Evolutionary conservation across 2,797 vertebrate genomes (phyloP), one percentile per base, ranked within the genome.

Genomic region (Enteromius argenteus): DNA sequence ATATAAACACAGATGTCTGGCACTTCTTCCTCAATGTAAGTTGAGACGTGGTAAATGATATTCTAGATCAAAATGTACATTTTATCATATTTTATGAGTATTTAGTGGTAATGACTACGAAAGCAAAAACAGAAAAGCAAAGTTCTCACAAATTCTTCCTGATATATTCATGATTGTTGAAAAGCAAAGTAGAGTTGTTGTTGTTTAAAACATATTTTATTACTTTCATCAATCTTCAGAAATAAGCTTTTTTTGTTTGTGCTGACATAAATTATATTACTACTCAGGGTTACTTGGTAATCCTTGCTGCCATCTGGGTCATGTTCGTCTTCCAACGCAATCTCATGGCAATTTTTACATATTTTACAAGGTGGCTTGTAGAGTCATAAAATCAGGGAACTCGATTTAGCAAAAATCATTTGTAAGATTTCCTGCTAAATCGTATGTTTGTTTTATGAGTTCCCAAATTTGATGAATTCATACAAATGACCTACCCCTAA

Each of bases 221-320:
- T n/a, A 13, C 21, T 83, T 86, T 84, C 82, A 89, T 91, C 85
- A 93, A 91, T 90, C 86, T 81, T 87, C 49, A 6, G 78, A 35
- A 74, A 67, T 21, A 30, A 15, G 44, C 10, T 23, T 72, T 10
- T 15, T 27, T 14, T 58, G 42, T 73, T 30, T 62, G 9, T 62
- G 32, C 30, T 92, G 90, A 91, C 90, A 87, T 13, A 85, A 9
- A 86, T 84, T 92, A 93, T 93, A 91, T 91, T 87, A 88, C 88
- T 86, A 90, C 85, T 89, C 76, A 89, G 88, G 92, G 86, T 93
- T 89, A 92, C 89, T 89, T 81, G 86, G 87, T 49, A 80, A 74
- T 80, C 62, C 89, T 76, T 90, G 84, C 87, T 86, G 88, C 90
- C 37, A 44, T 69, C 19, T 5, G 6, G 44, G 53, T 66, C 15